A percentile compares a stretch with the other conserved stretches of the same genome.
phyloP scores from a whole-genome alignment of 2,888 invertebrate genomes.

The Phyllotreta striolata region DNA sequence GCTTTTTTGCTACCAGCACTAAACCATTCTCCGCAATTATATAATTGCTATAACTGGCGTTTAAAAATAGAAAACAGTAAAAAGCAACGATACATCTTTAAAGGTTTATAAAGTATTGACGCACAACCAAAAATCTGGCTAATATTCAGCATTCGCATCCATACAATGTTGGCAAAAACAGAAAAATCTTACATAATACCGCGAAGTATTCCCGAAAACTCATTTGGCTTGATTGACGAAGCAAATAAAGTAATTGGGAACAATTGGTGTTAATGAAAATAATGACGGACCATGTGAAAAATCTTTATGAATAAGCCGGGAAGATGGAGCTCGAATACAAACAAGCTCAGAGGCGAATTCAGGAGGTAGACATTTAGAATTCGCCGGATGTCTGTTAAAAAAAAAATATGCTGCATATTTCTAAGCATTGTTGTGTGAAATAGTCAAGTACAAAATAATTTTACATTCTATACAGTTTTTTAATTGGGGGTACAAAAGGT shows the following conservation, averaged over 20 bases:
- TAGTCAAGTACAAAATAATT: too few relatives aligned
- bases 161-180: slow-evolving; percentile 35
- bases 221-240: slow-evolving; percentile 11
- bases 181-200: slow-evolving; percentile 24
- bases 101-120: slow-evolving; percentile 14
- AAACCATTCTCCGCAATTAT: slow-evolving; percentile 2
- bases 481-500: too few relatives aligned
- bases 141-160: slow-evolving; percentile 18
- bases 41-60: neutral
- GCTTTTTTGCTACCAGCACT: neutral
- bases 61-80: slow-evolving; percentile 21
- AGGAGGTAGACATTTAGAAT: neutral
- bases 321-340: slow-evolving; percentile 2
- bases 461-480: too few relatives aligned
- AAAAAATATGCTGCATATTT: neutral
- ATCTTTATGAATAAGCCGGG: slow-evolving; percentile 11
- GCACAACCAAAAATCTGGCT: slow-evolving; percentile 14
- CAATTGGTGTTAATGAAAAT: slow-evolving; percentile 11
- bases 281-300: slow-evolving; percentile 1
- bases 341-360: slow-evolving; percentile 7
- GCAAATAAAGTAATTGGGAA: slow-evolving; percentile 23
- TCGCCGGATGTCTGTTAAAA: neutral
- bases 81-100: slow-evolving; percentile 7
- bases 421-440: too few relatives aligned
- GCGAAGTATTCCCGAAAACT: neutral